Percentiles rank a stretch among this genome's conserved stretches.
phyloP scores from a whole-genome alignment of 1,140 invertebrate genomes.

The Proctacanthus coquilletti region DNA sequence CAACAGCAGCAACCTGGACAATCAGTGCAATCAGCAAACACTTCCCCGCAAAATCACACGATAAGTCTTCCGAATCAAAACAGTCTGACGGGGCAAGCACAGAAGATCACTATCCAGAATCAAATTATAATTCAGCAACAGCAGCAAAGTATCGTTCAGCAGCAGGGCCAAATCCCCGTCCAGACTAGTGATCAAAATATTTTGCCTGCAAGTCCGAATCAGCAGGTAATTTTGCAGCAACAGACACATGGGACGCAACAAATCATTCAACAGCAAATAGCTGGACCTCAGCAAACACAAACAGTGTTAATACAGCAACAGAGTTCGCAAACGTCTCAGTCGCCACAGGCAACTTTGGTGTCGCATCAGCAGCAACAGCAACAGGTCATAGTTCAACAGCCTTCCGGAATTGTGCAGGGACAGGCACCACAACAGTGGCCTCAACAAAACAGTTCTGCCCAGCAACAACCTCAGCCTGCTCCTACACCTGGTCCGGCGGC shows the following conservation, averaged over 20 bases:
- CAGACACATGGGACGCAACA: conserved; percentile 8
- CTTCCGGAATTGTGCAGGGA: no score
- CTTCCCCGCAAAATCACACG: no score
- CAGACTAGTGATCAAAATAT: no score
- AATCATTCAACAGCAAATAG: conserved; percentile 8
- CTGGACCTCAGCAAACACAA: conserved; percentile 8
- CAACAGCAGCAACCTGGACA: conserved; percentile 18
- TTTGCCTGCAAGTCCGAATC: no score
- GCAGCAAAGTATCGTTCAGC: conserved; percentile 5
- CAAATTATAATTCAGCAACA: conserved; percentile 8
- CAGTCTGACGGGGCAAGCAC: not conserved
- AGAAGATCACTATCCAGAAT: conserved; percentile 5
- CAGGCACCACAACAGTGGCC: conserved; percentile 16
- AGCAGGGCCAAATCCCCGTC: conserved; percentile 15
- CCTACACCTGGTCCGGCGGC: not conserved
- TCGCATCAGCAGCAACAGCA: conserved; percentile 12
- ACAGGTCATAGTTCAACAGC: conserved; percentile 7
- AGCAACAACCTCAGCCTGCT: conserved; percentile 3
- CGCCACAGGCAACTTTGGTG: conserved; percentile 15
- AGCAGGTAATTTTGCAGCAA: conserved; percentile 8
- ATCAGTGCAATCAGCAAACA: conserved; percentile 15
- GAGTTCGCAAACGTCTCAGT: conserved; percentile 20
- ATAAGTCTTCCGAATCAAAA: no score
- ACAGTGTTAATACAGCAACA: no score
- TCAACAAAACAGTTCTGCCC: conserved; percentile 14